Evolutionary conservation across 2,113 vertebrate species (phyloP).

Genomic region (Notothenia rossii): DNA sequence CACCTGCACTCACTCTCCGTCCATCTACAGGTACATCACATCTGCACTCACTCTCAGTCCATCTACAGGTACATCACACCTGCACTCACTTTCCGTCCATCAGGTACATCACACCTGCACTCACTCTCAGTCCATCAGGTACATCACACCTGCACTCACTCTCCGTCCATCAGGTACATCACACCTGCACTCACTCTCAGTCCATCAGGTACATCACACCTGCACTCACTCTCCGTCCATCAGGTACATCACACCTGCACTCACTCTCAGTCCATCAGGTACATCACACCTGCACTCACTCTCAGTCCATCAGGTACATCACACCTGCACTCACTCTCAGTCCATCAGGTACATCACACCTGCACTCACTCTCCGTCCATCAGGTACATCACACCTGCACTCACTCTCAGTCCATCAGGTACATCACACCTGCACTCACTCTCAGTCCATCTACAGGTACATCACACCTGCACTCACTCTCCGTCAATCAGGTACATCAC

Average conservation of each 20-base stretch:
- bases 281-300: background rate
- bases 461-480: slow-evolving; percentile 3
- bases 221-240: too few relatives aligned
- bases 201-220: too few relatives aligned
- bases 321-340: slow-evolving; percentile 32
- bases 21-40: slow-evolving; percentile 55
- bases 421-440: background rate
- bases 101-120: slow-evolving; percentile 53
- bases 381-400: slow-evolving; percentile 50
- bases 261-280: slow-evolving; percentile 68
- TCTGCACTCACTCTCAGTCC: slow-evolving; percentile 41
- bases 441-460: slow-evolving; percentile 69
- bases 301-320: slow-evolving; percentile 67
- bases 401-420: slow-evolving; percentile 69
- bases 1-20: slow-evolving; percentile 34
- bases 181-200: too few relatives aligned
- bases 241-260: slow-evolving; percentile 49
- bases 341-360: slow-evolving; percentile 54
- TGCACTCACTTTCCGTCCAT: slow-evolving; percentile 49
- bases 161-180: too few relatives aligned
- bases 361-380: slow-evolving; percentile 50
- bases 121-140: too few relatives aligned
- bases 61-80: slow-evolving; percentile 60
- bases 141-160: too few relatives aligned
- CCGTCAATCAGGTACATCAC: slow-evolving; percentile 65